Percentiles rank a stretch among this genome's conserved stretches.
Conservation (phyloP, 2,888 invertebrate species). For the Ennomos erosarius region DNA sequence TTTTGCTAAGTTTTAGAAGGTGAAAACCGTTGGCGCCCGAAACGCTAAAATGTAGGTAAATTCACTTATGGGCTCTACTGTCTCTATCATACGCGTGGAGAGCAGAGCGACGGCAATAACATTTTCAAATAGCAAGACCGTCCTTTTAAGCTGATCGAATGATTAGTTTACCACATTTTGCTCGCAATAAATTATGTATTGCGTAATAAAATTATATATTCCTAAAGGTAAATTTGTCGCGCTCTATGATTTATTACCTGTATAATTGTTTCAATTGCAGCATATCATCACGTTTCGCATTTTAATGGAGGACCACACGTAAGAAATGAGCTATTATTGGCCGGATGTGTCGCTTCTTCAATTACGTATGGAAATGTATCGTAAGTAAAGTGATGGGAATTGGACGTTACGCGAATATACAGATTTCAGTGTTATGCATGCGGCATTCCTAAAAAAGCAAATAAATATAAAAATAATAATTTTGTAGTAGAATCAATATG, state of each 20-base stretch:
- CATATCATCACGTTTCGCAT: slow-evolving; percentile 24
- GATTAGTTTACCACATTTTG: slow-evolving; percentile 16
- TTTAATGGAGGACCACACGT: slow-evolving; percentile 34
- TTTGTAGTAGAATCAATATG: no score
- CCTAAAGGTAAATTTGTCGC: slow-evolving; percentile 12
- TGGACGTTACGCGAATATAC: slow-evolving; percentile 26
- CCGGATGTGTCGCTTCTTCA: slow-evolving; percentile 31
- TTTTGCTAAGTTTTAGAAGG: no score
- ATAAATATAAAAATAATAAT: no score
- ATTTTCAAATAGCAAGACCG: no score
- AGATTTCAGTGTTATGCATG: slow-evolving; percentile 19
- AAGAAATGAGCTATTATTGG: slow-evolving; percentile 5
- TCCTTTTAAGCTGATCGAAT: background rate
- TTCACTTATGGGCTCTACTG: no score
- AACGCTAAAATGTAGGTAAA: no score
- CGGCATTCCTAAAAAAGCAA: slow-evolving; percentile 3
- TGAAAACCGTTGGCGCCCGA: no score
- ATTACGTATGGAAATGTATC: slow-evolving; percentile 34
- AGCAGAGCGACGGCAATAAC: no score
- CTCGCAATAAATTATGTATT: slow-evolving; percentile 6
- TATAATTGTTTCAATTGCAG: slow-evolving; percentile 36
- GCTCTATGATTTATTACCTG: slow-evolving; percentile 24
- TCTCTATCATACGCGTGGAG: no score
- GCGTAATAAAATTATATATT: slow-evolving; percentile 2
- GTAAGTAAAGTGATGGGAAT: slow-evolving; percentile 20